Conservation (phyloP, 2,113 vertebrate genomes). For the Sceloporus tristichus region DNA sequence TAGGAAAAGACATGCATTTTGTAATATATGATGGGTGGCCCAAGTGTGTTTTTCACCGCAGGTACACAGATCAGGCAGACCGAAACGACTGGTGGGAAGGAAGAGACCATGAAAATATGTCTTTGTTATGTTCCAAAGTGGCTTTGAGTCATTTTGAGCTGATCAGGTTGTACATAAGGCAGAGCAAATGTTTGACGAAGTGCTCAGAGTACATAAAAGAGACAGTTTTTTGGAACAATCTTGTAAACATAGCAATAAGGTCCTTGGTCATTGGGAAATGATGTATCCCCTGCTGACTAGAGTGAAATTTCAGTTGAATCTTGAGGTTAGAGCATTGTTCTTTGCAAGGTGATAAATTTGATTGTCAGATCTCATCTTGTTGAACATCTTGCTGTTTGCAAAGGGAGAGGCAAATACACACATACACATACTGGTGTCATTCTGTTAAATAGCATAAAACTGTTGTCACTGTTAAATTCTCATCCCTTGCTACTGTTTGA, state of each 20-base stretch:
- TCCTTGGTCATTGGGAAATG: not conserved
- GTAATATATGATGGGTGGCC: conserved; percentile 8
- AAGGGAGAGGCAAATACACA: not conserved
- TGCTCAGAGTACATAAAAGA: not conserved
- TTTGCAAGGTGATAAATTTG: not conserved
- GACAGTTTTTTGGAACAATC: not conserved
- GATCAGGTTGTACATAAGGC: conserved; percentile 3
- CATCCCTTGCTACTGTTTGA: conserved; percentile 32
- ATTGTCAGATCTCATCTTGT: fast-evolving
- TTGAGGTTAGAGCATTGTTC: not conserved
- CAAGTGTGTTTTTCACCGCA: conserved; percentile 12
- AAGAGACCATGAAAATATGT: not conserved
- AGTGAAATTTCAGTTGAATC: not conserved
- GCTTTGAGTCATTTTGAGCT: not conserved
- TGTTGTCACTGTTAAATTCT: not conserved
- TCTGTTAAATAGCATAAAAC: not conserved
- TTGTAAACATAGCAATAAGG: not conserved
- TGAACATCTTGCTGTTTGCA: fast-evolving
- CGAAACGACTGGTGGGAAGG: not conserved
- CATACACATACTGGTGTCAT: not conserved
- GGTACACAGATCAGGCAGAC: conserved; percentile 21
- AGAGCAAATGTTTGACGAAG: conserved; percentile 4
- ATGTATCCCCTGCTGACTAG: not conserved
- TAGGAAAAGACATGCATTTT: conserved; percentile 13
- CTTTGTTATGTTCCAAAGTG: not conserved